Conservation (phyloP, 2,113 vertebrate species). For the Orthonyx spaldingii region DNA sequence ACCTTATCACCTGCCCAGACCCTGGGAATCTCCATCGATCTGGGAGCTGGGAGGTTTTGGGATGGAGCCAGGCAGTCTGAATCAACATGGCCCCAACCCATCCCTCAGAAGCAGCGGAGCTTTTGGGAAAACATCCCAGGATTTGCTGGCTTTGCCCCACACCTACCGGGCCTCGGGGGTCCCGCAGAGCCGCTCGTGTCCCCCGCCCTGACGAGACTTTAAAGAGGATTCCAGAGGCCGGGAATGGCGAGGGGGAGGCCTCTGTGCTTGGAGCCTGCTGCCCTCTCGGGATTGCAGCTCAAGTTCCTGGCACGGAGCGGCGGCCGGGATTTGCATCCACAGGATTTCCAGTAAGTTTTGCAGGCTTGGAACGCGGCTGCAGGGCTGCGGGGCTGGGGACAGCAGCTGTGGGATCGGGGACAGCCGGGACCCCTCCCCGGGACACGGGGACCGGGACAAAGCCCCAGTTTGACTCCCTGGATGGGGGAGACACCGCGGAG, state of each 20-base stretch:
- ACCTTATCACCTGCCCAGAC: accelerated
- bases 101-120: accelerated
- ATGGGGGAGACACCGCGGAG: accelerated
- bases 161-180: accelerated
- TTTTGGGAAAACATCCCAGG: not conserved
- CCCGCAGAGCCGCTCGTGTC: not conserved
- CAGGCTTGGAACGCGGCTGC: not conserved
- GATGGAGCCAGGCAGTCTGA: not conserved
- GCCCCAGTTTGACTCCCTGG: not conserved
- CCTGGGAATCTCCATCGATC: not conserved
- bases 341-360: slow-evolving; percentile 62
- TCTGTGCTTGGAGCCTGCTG: not conserved
- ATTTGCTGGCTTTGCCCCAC: not conserved
- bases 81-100: not conserved
- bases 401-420: accelerated
- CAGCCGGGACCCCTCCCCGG: accelerated
- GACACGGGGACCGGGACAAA: accelerated
- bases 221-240: not conserved
- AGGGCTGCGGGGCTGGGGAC: not conserved
- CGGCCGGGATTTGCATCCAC: slow-evolving; percentile 17
- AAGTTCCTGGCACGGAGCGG: slow-evolving; percentile 26
- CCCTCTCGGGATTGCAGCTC: slow-evolving; percentile 42
- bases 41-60: not conserved
- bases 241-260: not conserved
- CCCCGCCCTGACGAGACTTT: accelerated